phyloP scores from a whole-genome alignment of 2,888 invertebrate genomes.

The Malthinus flaveolus region DNA sequence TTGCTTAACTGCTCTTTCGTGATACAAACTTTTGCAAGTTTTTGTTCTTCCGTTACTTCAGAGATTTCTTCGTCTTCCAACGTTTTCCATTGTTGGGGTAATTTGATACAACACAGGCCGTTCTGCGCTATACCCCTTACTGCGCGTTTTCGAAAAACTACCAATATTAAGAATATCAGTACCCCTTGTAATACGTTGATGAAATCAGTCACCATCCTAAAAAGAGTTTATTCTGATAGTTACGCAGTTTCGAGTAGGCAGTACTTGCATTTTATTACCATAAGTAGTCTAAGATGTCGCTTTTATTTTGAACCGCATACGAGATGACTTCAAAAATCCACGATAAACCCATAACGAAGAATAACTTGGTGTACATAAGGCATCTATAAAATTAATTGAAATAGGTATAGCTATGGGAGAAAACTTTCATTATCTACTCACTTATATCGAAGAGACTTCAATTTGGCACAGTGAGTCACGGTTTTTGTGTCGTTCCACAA shows the following conservation, averaged over 20 bases:
- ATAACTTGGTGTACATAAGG: slow-evolving; percentile 65
- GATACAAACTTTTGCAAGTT: slow-evolving; percentile 1
- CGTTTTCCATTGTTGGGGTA: slow-evolving; percentile 49
- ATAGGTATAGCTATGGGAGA: not conserved
- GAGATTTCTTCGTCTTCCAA: slow-evolving; percentile 58
- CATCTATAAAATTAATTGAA: slow-evolving; percentile 56
- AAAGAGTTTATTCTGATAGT: slow-evolving; percentile 34
- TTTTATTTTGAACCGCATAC: slow-evolving; percentile 38
- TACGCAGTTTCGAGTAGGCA: not conserved
- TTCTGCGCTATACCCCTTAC: slow-evolving; percentile 58
- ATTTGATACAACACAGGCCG: slow-evolving; percentile 41
- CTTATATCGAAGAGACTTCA: slow-evolving; percentile 62
- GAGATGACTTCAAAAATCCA: slow-evolving; percentile 72
- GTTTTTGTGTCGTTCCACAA: slow-evolving; percentile 58
- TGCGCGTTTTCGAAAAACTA: slow-evolving; percentile 61
- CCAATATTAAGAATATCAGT: slow-evolving; percentile 63
- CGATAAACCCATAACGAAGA: slow-evolving; percentile 70
- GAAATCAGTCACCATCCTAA: slow-evolving; percentile 62
- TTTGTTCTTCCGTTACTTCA: slow-evolving; percentile 47
- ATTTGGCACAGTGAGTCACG: slow-evolving; percentile 57
- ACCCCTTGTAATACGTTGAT: slow-evolving; percentile 65
- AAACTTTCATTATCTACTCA: slow-evolving; percentile 41
- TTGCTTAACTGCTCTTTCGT: slow-evolving; percentile 10
- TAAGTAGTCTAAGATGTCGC: slow-evolving; percentile 36
- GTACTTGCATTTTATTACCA: slow-evolving; percentile 44